These are phyloP conservation scores for Acrocephalus arundinaceus DNA, from an alignment of 2,113 vertebrate species.

Conservation along the genomic window DNA sequence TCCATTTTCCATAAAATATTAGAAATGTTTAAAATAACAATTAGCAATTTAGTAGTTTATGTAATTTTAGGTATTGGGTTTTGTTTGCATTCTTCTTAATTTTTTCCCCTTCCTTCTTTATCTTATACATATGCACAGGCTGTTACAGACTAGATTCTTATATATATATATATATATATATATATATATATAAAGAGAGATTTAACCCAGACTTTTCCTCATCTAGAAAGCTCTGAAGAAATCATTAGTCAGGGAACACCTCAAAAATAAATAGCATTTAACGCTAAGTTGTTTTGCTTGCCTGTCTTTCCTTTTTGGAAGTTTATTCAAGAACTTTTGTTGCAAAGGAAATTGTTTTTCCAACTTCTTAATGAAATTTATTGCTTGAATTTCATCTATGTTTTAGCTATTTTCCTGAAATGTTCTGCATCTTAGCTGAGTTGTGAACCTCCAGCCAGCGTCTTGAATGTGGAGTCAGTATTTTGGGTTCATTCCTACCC, in stretches of 20 bases:
- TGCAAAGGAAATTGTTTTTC: neutral
- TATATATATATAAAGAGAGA: neutral
- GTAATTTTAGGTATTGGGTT: rapidly evolving
- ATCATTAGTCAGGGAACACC: neutral
- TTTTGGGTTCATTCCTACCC: neutral
- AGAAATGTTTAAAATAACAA: neutral
- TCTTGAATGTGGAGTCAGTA: neutral
- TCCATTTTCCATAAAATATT: neutral
- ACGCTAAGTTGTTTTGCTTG: neutral
- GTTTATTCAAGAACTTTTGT: neutral
- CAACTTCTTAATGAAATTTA: neutral
- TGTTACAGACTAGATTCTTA: neutral
- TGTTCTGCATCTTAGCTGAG: neutral
- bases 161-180: neutral
- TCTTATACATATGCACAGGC: neutral
- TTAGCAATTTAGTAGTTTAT: neutral
- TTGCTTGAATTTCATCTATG: neutral
- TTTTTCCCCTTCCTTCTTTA: neutral
- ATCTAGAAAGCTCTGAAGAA: neutral
- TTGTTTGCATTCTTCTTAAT: neutral
- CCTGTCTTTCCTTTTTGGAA: neutral
- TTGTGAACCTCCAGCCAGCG: neutral
- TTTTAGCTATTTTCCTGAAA: neutral
- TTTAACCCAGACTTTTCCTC: neutral
- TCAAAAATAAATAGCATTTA: neutral